Evolutionary conservation across 2,113 vertebrate genomes (phyloP).

Genomic region (Merops nubicus): DNA sequence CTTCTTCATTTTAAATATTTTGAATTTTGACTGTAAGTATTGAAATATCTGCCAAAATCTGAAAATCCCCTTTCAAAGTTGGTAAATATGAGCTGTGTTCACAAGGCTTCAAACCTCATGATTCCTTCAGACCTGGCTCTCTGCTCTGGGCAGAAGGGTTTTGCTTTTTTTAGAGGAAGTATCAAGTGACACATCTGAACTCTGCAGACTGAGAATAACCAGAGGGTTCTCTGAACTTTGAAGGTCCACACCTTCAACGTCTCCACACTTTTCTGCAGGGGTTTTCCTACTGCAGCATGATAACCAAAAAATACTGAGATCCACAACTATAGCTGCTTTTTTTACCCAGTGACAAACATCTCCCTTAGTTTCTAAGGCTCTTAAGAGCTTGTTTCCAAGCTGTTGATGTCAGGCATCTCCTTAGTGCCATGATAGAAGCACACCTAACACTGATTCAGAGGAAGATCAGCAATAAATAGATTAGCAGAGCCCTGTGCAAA

Average conservation of each 20-base stretch:
- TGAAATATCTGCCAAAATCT: neutral
- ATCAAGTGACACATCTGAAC: neutral
- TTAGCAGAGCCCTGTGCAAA: neutral
- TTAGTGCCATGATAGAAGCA: rapidly evolving
- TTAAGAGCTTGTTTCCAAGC: neutral
- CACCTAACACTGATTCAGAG: neutral
- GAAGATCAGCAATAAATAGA: neutral
- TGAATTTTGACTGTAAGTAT: neutral
- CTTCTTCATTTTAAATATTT: neutral
- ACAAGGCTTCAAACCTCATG: rapidly evolving
- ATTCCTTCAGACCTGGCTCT: neutral
- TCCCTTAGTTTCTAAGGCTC: neutral
- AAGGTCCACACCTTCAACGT: neutral
- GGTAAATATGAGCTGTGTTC: neutral
- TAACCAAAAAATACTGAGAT: neutral
- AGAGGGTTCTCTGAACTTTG: neutral
- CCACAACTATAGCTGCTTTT: neutral
- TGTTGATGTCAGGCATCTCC: neutral
- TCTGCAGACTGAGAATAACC: neutral
- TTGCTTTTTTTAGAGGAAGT: neutral
- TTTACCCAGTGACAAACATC: neutral
- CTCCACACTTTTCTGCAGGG: neutral
- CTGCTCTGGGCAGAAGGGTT: neutral
- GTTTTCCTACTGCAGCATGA: neutral
- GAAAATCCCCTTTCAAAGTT: neutral